These are phyloP conservation scores for Cheirogaleus medius DNA, from an alignment of 2,113 vertebrate species.

Conservation along the genomic window DNA sequence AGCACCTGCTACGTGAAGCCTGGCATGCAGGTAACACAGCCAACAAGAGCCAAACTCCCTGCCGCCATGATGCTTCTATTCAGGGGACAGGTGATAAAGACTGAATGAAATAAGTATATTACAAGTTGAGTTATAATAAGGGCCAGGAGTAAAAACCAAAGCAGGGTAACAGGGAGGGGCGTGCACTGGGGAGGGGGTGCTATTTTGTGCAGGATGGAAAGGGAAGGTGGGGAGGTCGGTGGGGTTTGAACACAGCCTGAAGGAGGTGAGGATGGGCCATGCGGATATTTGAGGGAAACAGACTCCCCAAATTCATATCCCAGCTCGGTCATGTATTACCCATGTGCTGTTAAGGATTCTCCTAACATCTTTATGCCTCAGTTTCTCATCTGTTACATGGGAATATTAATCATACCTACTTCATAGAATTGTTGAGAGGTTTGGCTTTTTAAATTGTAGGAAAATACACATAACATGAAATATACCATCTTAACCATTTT, in stretches of 20 bases:
- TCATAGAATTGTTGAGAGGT: no score
- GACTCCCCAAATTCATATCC: background rate
- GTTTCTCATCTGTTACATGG: no score
- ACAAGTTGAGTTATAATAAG: background rate
- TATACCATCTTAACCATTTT: no score
- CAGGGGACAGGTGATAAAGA: background rate
- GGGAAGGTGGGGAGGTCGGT: background rate
- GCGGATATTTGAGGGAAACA: background rate
- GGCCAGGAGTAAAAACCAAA: background rate
- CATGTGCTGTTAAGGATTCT: background rate
- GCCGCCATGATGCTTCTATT: background rate
- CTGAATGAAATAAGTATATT: background rate
- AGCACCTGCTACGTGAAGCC: background rate
- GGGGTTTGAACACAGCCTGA: background rate
- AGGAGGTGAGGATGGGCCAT: background rate
- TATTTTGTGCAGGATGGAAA: background rate
- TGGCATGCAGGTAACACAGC: fast-evolving
- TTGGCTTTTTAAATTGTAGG: no score
- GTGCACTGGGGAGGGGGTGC: background rate
- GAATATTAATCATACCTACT: no score
- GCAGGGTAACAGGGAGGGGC: background rate
- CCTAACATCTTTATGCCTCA: background rate
- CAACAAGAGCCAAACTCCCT: background rate
- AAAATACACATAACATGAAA: no score
- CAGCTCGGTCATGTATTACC: no score